Evolutionary conservation across 2,113 vertebrate genomes (phyloP).

Genomic region (Ammospiza nelsoni): DNA sequence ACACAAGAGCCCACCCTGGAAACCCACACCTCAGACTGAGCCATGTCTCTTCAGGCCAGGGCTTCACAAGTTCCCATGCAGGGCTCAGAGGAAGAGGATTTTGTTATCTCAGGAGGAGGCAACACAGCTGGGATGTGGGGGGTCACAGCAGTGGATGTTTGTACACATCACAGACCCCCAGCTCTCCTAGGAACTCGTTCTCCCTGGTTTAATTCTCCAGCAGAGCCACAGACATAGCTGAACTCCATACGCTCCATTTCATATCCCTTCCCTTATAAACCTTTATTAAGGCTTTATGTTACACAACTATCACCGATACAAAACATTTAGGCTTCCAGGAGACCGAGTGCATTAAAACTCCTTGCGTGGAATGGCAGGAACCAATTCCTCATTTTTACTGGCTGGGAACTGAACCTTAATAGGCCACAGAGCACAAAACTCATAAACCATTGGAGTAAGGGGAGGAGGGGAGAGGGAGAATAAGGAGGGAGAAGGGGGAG

Average conservation of each 20-base stretch:
- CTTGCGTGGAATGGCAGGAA: slow-evolving; percentile 68
- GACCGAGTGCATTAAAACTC: slow-evolving; percentile 70
- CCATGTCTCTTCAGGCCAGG: not conserved
- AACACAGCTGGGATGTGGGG: not conserved
- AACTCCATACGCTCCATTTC: slow-evolving; percentile 15
- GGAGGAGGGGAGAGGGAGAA: slow-evolving; percentile 12
- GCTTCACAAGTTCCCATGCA: not conserved
- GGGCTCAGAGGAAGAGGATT: fast-evolving
- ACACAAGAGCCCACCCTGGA: not conserved
- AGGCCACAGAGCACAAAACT: slow-evolving; percentile 67
- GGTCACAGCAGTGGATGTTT: not conserved
- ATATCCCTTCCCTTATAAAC: slow-evolving; percentile 62
- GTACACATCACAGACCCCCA: not conserved
- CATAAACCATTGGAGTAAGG: slow-evolving; percentile 64
- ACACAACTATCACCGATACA: slow-evolving; percentile 70
- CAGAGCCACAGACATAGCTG: not conserved
- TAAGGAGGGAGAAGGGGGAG: not conserved
- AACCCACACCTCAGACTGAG: not conserved
- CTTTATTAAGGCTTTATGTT: slow-evolving; percentile 75
- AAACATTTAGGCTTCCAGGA: slow-evolving; percentile 67
- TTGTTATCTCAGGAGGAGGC: not conserved
- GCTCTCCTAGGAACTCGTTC: not conserved
- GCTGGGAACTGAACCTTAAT: slow-evolving; percentile 70
- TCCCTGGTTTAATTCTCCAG: not conserved
- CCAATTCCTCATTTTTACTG: slow-evolving; percentile 74